These are phyloP conservation scores for Urosaurus nigricauda DNA, from an alignment of 2,797 vertebrate genomes.

Conservation along the genomic window DNA sequence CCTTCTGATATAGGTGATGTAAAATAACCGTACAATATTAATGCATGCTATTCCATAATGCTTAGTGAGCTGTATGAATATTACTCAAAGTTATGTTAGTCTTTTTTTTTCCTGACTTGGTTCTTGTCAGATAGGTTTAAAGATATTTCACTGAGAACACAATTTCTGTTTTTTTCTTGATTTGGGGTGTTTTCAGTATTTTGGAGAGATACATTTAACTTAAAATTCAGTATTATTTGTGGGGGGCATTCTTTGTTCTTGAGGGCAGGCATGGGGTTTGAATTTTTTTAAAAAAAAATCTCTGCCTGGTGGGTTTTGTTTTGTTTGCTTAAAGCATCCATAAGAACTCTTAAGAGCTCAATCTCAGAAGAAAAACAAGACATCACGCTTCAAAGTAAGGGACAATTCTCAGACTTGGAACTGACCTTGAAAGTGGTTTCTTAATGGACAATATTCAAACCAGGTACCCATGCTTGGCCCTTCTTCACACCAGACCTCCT, in stretches of 20 bases:
- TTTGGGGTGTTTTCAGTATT: conserved; percentile 86
- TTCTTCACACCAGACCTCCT: conserved; percentile 82
- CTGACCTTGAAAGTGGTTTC: conserved; percentile 62
- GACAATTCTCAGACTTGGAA: conserved; percentile 63
- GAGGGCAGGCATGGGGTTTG: conserved; percentile 82
- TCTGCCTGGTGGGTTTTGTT: conserved; percentile 72
- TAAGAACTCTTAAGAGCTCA: conserved; percentile 75
- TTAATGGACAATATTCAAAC: conserved; percentile 75
- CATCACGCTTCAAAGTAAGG: conserved; percentile 66
- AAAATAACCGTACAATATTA: conserved; percentile 94
- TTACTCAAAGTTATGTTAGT: conserved; percentile 88
- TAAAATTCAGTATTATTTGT: conserved; percentile 88
- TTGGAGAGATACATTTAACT: conserved; percentile 85
- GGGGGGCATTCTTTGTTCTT: conserved; percentile 72
- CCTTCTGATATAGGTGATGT: conserved; percentile 95
- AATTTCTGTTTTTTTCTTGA: conserved; percentile 82
- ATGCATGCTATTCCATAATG: conserved; percentile 97
- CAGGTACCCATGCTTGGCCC: conserved; percentile 81
- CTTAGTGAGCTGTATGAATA: conserved; percentile 93
- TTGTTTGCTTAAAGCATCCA: conserved; percentile 71
- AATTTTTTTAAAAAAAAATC: conserved; percentile 77
- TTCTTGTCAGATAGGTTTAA: conserved; percentile 86
- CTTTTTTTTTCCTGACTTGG: conserved; percentile 83
- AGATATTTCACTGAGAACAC: conserved; percentile 86
- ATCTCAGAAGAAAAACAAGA: conserved; percentile 66